Evolutionary conservation across 2,113 vertebrate genomes (phyloP).

Genomic region (Entomyzon cyanotis): DNA sequence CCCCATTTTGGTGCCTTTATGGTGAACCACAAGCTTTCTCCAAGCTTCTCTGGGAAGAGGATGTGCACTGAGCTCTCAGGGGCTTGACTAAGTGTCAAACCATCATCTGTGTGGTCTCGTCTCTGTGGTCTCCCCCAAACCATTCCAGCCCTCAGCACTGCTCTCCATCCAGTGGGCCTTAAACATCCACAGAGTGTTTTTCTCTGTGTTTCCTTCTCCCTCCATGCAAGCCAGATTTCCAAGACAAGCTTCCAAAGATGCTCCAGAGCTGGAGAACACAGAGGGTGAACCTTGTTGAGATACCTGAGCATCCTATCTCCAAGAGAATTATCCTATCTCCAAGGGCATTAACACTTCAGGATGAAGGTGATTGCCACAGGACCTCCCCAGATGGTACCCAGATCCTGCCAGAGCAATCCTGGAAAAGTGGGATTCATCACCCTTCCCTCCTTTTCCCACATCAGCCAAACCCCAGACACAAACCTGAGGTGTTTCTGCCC

Average conservation of each 20-base stretch:
- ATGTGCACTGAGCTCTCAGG: neutral
- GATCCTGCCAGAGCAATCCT: neutral
- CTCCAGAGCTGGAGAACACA: neutral
- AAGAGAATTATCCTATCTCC: neutral
- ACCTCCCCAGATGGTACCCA: neutral
- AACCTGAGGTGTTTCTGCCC: neutral
- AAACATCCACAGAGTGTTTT: neutral
- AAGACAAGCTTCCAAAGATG: neutral
- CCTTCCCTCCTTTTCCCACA: neutral
- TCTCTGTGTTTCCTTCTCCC: neutral
- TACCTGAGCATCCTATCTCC: neutral
- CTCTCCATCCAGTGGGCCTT: neutral
- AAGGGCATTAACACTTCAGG: neutral
- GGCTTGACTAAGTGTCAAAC: neutral
- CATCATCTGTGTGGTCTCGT: neutral
- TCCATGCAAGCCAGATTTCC: neutral
- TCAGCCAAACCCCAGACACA: neutral
- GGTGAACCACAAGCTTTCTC: neutral
- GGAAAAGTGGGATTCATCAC: neutral
- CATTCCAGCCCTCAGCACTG: neutral
- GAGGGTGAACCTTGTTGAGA: neutral
- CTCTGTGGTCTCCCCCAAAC: neutral
- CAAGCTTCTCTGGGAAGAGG: neutral
- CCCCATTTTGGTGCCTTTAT: neutral
- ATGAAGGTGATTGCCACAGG: accelerated